Evolutionary conservation across 1,140 invertebrate genomes (phyloP).

Genomic region (Stegodyphus mimosarum): DNA sequence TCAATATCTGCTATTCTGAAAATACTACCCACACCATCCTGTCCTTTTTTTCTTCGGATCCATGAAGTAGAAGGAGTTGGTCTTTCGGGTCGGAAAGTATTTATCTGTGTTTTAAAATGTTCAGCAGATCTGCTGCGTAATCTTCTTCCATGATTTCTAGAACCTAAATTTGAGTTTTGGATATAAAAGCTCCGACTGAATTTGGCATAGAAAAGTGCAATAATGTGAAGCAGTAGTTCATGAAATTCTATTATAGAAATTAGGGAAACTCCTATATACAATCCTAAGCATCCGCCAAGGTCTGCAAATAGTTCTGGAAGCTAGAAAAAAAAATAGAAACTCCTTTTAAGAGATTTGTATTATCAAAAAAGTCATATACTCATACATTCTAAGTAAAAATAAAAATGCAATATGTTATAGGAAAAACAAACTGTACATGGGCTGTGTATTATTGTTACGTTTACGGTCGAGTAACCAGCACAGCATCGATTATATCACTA

Average conservation of each 20-base stretch:
- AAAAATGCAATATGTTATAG: too few relatives aligned
- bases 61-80: conserved; percentile 31
- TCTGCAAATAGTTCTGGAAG: conserved; percentile 60
- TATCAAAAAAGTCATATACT: too few relatives aligned
- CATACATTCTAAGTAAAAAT: too few relatives aligned
- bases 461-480: too few relatives aligned
- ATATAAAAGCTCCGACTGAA: conserved; percentile 23
- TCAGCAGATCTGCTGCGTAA: conserved; percentile 23
- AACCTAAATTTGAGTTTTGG: too few relatives aligned
- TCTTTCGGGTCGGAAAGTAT: conserved; percentile 18
- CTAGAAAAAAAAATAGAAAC: too few relatives aligned
- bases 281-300: conserved; percentile 54
- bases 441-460: too few relatives aligned
- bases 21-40: background rate
- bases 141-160: background rate
- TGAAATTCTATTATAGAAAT: conserved; percentile 59
- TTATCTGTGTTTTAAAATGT: conserved; percentile 1
- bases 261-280: conserved; percentile 57
- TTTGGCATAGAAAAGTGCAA: conserved; percentile 12
- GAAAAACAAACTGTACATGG: too few relatives aligned
- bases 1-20: conserved; percentile 14
- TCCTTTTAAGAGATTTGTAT: too few relatives aligned
- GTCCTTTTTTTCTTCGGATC: conserved; percentile 25
- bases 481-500: too few relatives aligned
- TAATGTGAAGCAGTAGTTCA: conserved; percentile 37